Evolutionary conservation across 2,797 vertebrate species (phyloP), one percentile per base, ranked within the genome.

Genomic region (Enoplosus armatus): DNA sequence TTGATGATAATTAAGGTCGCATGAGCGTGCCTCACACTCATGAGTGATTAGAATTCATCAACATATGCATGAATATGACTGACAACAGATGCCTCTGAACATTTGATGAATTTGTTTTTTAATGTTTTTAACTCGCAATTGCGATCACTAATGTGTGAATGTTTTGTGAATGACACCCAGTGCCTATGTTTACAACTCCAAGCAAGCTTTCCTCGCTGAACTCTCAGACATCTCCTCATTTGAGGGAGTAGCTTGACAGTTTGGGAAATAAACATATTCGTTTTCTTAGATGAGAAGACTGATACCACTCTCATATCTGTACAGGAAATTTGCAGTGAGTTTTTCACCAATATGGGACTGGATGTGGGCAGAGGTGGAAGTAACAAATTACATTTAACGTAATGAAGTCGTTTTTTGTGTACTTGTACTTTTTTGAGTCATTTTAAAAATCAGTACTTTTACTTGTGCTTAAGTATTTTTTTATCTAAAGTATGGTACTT

Each of bases 21-120:
- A 61, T 10, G 41, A 77, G 54, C 18, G 9, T 75, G 61, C 54
- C 20, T 72, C 70, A 39, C 27, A 78, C 84, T 80, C 67, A 56
- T 56, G 45, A 73, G 20, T 69, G n/a, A 89, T 80, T 74, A 39
- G 14, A 62, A 85, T 79, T 64, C 20, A 76, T 85, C 20, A 79
- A 9, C 55, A 63, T 51, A 56, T 59, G 70, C 80, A 76, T 69
- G 24, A 59, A 70, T 53, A 43, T 61, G 72, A 77, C 39, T 82
- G 75, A 78, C 50, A 76, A 55, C 72, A 79, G 61, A 83, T 76
- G 72, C 37, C 37, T 81, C 63, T 39, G 18, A 83, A 75, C 41
- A 63, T 35, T 67, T 58, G 31, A 80, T 77, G 33, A 47, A 79
- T 82, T 80, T 53, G 11, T 1, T 37, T 77, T 76, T 41, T 61